Conservation (phyloP, 2,888 invertebrate species). For the Lasioglossum oenotherae region DNA sequence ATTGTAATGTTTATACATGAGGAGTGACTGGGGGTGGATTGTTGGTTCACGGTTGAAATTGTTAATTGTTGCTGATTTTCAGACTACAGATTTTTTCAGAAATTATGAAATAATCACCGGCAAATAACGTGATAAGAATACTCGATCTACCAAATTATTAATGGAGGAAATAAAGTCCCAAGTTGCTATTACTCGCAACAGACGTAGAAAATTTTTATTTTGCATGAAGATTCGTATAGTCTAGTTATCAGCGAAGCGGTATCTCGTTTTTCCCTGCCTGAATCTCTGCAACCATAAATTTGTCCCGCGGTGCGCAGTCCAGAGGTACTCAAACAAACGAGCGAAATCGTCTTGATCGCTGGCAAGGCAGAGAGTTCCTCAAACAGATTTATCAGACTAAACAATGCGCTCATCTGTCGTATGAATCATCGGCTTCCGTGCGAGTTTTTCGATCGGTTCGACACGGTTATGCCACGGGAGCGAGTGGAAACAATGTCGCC, state of each 20-base stretch:
- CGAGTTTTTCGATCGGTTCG: slow-evolving; percentile 4
- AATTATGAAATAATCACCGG: not conserved
- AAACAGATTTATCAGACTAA: slow-evolving; percentile 30
- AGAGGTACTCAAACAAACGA: not conserved
- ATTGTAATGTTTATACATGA: not conserved
- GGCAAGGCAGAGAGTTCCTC: not conserved
- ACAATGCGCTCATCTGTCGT: slow-evolving; percentile 6
- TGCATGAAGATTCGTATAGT: not conserved
- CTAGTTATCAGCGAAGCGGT: not conserved
- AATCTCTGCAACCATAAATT: not conserved
- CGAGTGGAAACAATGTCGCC: slow-evolving; percentile 34
- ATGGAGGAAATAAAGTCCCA: not conserved
- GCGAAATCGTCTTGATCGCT: not conserved
- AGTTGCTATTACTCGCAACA: not conserved
- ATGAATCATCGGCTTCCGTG: slow-evolving; percentile 41
- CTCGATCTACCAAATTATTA: not conserved
- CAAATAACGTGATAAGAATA: not conserved
- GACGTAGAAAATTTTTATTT: not conserved
- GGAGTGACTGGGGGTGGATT: not conserved
- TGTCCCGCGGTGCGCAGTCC: not conserved
- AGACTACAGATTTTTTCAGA: not conserved
- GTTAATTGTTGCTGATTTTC: too few species aligned
- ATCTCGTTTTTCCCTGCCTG: not conserved
- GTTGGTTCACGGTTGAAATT: not conserved
- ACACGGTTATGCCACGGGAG: slow-evolving; percentile 3